A percentile compares a stretch with the other conserved stretches of the same genome.
Conservation (phyloP, 1,140 invertebrate species). For the Philotrypesis tridentata region DNA sequence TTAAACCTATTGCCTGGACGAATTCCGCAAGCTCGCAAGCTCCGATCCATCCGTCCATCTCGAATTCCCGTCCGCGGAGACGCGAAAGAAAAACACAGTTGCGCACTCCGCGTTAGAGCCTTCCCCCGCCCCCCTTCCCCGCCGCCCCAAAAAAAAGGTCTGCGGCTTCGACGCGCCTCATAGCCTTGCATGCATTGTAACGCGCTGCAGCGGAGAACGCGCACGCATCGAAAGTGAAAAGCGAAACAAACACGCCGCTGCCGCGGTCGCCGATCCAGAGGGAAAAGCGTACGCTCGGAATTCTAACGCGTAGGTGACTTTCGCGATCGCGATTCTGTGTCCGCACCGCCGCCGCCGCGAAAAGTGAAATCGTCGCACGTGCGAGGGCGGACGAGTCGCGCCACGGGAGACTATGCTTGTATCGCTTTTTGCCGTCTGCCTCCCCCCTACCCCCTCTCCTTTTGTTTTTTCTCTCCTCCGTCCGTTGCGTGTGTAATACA, state of each 20-base stretch:
- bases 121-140: too few species aligned
- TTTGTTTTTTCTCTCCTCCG: background rate
- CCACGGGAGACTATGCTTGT: background rate
- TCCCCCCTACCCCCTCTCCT: background rate
- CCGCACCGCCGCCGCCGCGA: background rate
- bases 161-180: too few species aligned
- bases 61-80: too few species aligned
- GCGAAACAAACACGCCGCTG: background rate
- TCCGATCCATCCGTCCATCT: too few species aligned
- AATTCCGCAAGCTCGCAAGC: too few species aligned
- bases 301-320: slow-evolving; percentile 32
- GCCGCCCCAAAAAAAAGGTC: too few species aligned
- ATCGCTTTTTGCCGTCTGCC: background rate
- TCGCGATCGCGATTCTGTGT: background rate
- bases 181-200: background rate
- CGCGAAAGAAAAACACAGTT: too few species aligned
- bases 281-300: slow-evolving; percentile 19
- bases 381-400: background rate
- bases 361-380: slow-evolving; percentile 29
- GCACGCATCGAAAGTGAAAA: slow-evolving; percentile 7
- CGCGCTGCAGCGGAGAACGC: background rate
- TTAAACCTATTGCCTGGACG: too few species aligned
- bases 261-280: too few species aligned
- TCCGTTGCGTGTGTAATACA: too few species aligned
- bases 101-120: too few species aligned